Percentiles rank a stretch among this genome's conserved stretches.
phyloP scores from a whole-genome alignment of 2,113 vertebrate species.

The Corythornis cristatus region DNA sequence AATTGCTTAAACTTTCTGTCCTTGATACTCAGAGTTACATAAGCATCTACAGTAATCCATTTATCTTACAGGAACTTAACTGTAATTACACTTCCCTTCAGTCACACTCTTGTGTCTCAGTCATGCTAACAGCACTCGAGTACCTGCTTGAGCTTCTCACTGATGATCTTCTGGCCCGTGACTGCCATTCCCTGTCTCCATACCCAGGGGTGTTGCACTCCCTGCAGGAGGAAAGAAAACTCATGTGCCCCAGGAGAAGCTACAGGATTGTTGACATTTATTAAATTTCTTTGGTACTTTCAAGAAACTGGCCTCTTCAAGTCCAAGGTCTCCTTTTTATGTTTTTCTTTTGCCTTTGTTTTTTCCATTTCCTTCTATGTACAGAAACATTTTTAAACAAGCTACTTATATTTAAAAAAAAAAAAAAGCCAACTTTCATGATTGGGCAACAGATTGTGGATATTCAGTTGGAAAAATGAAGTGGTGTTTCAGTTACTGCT shows the following conservation, averaged over 20 bases:
- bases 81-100: constrained; percentile 17
- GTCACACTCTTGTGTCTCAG: neutral
- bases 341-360: no score
- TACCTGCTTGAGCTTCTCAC: neutral
- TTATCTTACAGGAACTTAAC: constrained; percentile 22
- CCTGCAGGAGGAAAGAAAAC: neutral
- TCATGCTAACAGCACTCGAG: constrained; percentile 36
- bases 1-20: neutral
- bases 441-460: neutral
- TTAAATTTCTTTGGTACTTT: neutral
- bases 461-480: neutral
- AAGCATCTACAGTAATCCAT: neutral
- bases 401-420: neutral
- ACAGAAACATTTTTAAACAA: neutral
- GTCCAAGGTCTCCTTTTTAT: neutral
- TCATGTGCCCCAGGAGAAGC: neutral
- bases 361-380: neutral
- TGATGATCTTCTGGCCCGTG: neutral
- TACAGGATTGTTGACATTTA: neutral
- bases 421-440: neutral
- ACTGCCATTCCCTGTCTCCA: neutral
- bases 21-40: neutral
- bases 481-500: neutral
- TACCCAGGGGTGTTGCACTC: neutral
- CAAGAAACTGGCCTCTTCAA: neutral